Base-by-base conservation (phyloP, 64 coral and sea anemone species). In the Montipora efflorescens region DNA sequence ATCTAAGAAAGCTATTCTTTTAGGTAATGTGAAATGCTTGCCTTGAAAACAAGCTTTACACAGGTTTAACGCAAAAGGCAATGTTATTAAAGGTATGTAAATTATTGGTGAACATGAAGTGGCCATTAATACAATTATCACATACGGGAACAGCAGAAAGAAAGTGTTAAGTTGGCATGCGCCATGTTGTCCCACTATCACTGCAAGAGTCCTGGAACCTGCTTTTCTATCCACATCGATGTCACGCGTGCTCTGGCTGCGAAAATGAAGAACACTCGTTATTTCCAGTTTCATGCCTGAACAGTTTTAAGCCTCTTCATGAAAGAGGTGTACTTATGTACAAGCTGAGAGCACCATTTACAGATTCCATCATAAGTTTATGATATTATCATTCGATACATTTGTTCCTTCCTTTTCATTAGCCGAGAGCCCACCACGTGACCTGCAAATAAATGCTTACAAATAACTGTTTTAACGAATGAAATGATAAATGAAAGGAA, bases 211-310 rank as follows among this genome's bases (percentile, higher is more conserved):
- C 55, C 59, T 75, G 77, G 73, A 57, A 18, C 93, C 96, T 1
- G 79, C 79, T 67, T 46, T 78, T 7, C 55, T 79, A 59, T 97
- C 96, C 2, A 45, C 75, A 11, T 92, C 80, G 4, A 97, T 88
- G 49, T 94, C 93, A 78, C 96, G 96, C 20, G 94, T 97, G 79
- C 94, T 95, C 59, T 97, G 96, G 52, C 96, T 97, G 23, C 7
- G 79, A 14, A 46, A 80, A 15, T 77, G 70, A 72, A 13, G 8
- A 61, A 59, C 23, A 45, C 61, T 79, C 21, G 11, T 57, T 36
- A 36, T 36, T 43, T 5, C 52, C 52, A 10, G 52, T 55, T 55
- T 7, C 52, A 7, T 55, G 6, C 52, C 36, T 36, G 36, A 36
- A 36, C 36, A 36, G 36, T 36, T 36, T 36, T 36, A 36, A 36